phyloP scores from a whole-genome alignment of 1,140 invertebrate genomes.

The Musca domestica region DNA sequence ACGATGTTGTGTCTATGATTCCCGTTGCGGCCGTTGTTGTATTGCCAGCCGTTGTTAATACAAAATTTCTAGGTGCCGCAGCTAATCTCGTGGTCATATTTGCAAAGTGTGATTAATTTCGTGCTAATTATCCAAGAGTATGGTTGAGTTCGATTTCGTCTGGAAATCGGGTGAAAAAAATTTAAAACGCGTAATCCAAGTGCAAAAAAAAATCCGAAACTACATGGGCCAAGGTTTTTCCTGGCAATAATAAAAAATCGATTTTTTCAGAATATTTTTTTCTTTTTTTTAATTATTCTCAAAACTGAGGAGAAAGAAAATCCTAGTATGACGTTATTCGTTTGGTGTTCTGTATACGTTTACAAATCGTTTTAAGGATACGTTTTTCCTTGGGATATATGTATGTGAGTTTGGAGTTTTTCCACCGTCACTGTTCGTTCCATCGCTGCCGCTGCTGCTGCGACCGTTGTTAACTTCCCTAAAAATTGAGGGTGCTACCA shows the following conservation, averaged over 20 bases:
- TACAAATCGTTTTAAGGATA: slow-evolving; percentile 17
- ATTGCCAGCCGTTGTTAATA: background rate
- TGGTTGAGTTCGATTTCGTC: too few relatives aligned
- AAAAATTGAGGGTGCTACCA: background rate
- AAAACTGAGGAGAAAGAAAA: background rate
- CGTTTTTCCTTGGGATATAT: background rate
- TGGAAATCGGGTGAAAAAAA: too few relatives aligned
- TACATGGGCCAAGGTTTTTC: too few relatives aligned
- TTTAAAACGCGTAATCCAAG: too few relatives aligned
- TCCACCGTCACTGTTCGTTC: too few relatives aligned
- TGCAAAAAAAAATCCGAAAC: too few relatives aligned
- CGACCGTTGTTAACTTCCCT: too few relatives aligned
- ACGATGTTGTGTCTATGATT: background rate
- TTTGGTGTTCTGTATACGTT: background rate
- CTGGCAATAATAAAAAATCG: too few relatives aligned
- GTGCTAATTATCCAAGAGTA: too few relatives aligned
- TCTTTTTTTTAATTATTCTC: background rate
- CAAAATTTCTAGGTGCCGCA: slow-evolving; percentile 12
- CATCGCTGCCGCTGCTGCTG: too few relatives aligned
- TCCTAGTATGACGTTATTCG: background rate
- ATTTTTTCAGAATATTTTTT: too few relatives aligned
- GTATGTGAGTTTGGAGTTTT: background rate
- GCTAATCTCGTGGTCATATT: slow-evolving; percentile 13
- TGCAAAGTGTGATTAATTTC: background rate
- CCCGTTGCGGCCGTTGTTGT: background rate